phyloP scores from a whole-genome alignment of 1,140 invertebrate species.

The Trichonephila clavipes region DNA sequence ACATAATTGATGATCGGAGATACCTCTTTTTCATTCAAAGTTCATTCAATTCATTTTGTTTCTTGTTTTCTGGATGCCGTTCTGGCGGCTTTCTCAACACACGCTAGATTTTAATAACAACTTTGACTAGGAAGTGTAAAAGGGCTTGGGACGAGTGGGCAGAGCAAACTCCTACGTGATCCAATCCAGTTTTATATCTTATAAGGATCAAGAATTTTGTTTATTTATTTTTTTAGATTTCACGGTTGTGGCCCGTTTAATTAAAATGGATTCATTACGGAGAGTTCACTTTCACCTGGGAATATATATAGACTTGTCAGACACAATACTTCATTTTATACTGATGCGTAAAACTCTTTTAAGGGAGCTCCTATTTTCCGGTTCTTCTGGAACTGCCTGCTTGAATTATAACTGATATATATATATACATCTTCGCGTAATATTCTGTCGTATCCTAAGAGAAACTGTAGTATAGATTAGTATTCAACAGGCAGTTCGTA shows the following conservation, averaged over 20 bases:
- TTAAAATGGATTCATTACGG: constrained; percentile 73
- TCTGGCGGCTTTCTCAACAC: not conserved
- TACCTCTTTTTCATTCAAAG: not conserved
- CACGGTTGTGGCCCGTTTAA: constrained; percentile 60
- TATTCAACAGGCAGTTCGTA: not conserved
- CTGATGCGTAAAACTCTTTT: not conserved
- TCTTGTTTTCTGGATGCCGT: constrained; percentile 42
- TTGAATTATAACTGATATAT: constrained; percentile 7
- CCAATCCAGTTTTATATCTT: constrained; percentile 68
- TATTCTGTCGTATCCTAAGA: not conserved
- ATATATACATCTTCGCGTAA: not conserved
- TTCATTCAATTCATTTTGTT: constrained; percentile 61
- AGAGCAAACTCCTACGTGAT: constrained; percentile 54
- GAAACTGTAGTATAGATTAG: not conserved
- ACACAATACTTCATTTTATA: constrained; percentile 40
- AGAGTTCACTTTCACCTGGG: constrained; percentile 63
- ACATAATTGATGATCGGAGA: constrained; percentile 54
- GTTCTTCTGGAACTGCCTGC: not conserved
- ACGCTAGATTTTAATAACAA: constrained; percentile 64
- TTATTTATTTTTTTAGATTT: not conserved
- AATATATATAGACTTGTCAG: constrained; percentile 49
- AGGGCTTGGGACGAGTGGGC: constrained; percentile 29
- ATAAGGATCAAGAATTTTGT: constrained; percentile 34
- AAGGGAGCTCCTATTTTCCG: not conserved
- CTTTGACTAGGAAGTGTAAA: constrained; percentile 53